These are phyloP conservation scores for Darevskia mixta DNA, from an alignment of 2,797 vertebrate species.

Conservation along the genomic window DNA sequence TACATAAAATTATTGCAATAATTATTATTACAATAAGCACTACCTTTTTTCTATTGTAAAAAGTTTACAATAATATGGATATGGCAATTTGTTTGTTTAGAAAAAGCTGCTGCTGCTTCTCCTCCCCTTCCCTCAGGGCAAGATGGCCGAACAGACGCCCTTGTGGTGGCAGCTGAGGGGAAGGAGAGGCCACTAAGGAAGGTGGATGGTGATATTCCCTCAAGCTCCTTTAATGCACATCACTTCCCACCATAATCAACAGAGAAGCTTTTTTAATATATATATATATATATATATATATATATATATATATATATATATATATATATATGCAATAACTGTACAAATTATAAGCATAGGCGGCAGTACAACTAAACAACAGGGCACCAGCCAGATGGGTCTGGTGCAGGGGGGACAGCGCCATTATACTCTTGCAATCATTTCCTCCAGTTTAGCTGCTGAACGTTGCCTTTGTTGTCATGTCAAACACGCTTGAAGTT, in stretches of 20 bases:
- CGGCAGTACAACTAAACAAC: background rate
- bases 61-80: background rate
- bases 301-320: background rate
- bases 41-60: background rate
- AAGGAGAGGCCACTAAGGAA: too few species aligned
- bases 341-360: background rate
- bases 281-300: background rate
- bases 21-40: background rate
- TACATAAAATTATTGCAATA: too few species aligned
- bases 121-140: too few species aligned
- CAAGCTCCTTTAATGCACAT: too few species aligned
- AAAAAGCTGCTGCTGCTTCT: too few species aligned
- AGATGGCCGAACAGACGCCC: too few species aligned
- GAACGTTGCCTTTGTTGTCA: slow-evolving; percentile 6
- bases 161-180: too few species aligned
- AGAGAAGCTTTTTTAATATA: background rate
- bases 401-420: background rate
- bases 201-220: too few species aligned
- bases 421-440: background rate
- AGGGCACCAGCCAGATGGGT: background rate
- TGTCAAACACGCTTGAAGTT: slow-evolving; percentile 3
- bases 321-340: background rate
- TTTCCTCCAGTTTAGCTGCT: slow-evolving; percentile 4
- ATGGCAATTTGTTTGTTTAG: background rate
- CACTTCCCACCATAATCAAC: background rate